These are phyloP conservation scores for Oreochromis grahami DNA, from an alignment of 2,797 vertebrate species.

Conservation along the genomic window DNA sequence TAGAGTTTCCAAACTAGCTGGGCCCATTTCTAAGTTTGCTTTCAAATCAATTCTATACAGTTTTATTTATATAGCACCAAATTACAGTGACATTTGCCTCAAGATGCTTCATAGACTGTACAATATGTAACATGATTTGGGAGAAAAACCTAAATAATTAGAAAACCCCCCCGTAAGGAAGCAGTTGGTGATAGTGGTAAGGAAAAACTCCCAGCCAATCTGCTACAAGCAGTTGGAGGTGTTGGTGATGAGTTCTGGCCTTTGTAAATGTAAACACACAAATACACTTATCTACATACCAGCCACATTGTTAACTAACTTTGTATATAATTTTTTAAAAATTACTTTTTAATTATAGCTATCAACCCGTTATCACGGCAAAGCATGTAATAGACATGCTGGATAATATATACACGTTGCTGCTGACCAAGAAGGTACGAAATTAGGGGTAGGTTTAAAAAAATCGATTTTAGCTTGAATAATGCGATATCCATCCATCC, in stretches of 20 bases:
- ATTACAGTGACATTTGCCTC: background rate
- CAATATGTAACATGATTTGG: background rate
- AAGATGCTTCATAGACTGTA: background rate
- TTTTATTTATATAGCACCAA: background rate
- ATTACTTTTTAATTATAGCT: background rate
- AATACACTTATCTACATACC: background rate
- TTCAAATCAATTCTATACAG: background rate
- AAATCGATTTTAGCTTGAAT: background rate
- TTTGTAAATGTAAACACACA: background rate
- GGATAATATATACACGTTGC: background rate
- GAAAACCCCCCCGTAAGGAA: background rate
- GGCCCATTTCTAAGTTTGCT: background rate
- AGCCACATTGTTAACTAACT: background rate
- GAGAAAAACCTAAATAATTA: background rate
- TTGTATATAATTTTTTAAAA: background rate
- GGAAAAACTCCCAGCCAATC: background rate
- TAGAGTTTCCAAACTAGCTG: background rate
- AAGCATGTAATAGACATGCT: background rate
- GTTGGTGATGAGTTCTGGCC: background rate
- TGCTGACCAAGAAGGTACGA: background rate
- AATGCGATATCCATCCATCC: accelerated
- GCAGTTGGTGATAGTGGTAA: too few relatives aligned
- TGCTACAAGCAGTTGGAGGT: background rate
- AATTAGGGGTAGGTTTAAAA: background rate
- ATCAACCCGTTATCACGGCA: background rate